Conservation (phyloP, 2,113 vertebrate species). For the Takifugu bimaculatus region DNA sequence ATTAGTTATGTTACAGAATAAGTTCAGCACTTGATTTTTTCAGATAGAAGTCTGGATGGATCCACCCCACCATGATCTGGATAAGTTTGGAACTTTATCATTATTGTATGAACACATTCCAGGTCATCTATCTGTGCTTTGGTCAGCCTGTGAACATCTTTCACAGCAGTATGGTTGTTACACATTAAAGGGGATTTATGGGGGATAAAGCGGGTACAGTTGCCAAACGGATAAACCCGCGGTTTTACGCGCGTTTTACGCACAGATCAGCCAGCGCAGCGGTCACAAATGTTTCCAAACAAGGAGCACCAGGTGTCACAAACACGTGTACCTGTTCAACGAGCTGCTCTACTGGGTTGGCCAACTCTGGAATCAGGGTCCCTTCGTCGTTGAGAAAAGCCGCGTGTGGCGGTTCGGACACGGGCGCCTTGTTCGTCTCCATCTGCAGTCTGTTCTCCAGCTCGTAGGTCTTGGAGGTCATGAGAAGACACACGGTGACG, state of each 20-base stretch:
- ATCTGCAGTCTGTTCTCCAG: constrained; percentile 81
- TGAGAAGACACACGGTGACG: constrained; percentile 81
- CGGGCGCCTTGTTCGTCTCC: constrained; percentile 71
- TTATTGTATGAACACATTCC: too few relatives aligned
- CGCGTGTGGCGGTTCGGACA: constrained; percentile 41
- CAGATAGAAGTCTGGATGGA: too few relatives aligned
- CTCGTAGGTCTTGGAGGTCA: constrained; percentile 80
- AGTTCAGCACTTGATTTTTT: too few relatives aligned
- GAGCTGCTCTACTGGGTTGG: constrained; percentile 76
- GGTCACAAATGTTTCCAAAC: background rate
- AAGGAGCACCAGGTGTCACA: background rate
- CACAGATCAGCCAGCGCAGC: constrained; percentile 7
- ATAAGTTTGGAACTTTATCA: too few relatives aligned
- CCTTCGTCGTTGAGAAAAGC: constrained; percentile 64
- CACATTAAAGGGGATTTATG: constrained; percentile 11
- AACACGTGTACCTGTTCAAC: constrained; percentile 78
- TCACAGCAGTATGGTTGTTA: constrained; percentile 34
- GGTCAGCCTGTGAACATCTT: constrained; percentile 43
- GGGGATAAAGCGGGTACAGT: constrained; percentile 21
- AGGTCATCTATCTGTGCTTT: constrained; percentile 5
- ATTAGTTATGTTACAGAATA: too few relatives aligned
- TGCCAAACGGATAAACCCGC: constrained; percentile 6
- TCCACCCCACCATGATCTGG: too few relatives aligned
- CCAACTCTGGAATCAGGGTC: constrained; percentile 73
- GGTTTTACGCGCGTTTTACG: constrained; percentile 51